These are phyloP conservation scores for Pheosia gnoma DNA, from an alignment of 2,888 invertebrate genomes.

Conservation along the genomic window DNA sequence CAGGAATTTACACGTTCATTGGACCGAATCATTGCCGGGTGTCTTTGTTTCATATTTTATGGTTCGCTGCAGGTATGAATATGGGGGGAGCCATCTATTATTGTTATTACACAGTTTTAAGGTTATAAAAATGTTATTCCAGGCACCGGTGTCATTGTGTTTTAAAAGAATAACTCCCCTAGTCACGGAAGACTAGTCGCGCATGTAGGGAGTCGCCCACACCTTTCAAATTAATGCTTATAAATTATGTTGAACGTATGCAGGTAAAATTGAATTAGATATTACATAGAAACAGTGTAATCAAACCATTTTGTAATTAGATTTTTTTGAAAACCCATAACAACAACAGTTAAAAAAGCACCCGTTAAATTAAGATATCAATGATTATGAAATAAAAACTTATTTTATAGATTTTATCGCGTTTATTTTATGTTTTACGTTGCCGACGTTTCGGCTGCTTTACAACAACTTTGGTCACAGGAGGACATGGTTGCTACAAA, in stretches of 20 bases:
- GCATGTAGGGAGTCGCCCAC: constrained; percentile 2
- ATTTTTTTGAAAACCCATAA: too few species aligned
- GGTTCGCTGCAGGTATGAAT: constrained; percentile 33
- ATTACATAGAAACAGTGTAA: too few species aligned
- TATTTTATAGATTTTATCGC: too few species aligned
- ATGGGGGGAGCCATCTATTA: constrained; percentile 27
- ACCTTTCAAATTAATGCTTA: constrained; percentile 8
- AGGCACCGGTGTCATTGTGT: constrained; percentile 33
- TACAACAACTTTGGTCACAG: too few species aligned
- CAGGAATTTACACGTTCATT: constrained; percentile 37
- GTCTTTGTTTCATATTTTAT: constrained; percentile 42
- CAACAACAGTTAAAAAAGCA: too few species aligned
- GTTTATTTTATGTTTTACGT: too few species aligned
- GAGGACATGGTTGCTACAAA: too few species aligned
- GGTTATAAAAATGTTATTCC: constrained; percentile 40
- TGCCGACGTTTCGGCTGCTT: too few species aligned
- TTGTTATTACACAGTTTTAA: constrained; percentile 35
- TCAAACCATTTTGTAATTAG: too few species aligned
- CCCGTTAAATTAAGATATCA: too few species aligned
- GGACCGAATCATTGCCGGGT: constrained; percentile 45
- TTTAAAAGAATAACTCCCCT: constrained; percentile 34
- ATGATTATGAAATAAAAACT: too few species aligned
- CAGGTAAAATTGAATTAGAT: too few species aligned
- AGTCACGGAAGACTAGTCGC: constrained; percentile 28
- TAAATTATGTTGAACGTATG: constrained; percentile 18